Conservation (phyloP, 2,113 vertebrate genomes). For the Microcebus griseorufus region DNA sequence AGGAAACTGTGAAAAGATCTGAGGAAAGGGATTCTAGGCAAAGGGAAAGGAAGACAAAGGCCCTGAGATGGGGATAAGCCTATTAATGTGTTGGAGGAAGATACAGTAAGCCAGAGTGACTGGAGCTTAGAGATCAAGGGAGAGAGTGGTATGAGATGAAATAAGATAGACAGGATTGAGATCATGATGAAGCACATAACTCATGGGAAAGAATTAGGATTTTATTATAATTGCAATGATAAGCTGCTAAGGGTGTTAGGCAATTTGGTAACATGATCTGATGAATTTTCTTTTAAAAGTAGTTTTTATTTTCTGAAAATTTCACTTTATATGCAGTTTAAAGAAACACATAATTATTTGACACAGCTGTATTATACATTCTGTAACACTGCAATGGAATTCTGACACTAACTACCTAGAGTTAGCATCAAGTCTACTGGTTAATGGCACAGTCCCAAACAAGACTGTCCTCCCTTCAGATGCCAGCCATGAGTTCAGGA, state of each 20-base stretch:
- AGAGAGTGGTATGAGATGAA: background rate
- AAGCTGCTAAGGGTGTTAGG: background rate
- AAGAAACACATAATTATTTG: slow-evolving; percentile 23
- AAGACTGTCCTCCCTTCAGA: background rate
- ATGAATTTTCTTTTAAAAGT: slow-evolving; percentile 38
- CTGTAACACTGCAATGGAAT: background rate
- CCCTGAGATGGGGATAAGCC: background rate
- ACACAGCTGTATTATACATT: background rate
- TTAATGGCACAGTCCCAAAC: background rate
- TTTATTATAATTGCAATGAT: slow-evolving; percentile 6
- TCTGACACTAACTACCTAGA: background rate
- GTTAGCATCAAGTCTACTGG: background rate
- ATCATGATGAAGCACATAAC: background rate
- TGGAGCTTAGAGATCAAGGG: background rate
- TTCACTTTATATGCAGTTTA: slow-evolving; percentile 22
- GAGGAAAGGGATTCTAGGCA: background rate
- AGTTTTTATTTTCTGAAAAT: background rate
- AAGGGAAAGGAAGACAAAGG: slow-evolving; percentile 29
- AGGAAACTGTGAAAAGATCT: background rate
- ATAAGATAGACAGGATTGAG: background rate
- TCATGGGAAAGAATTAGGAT: background rate
- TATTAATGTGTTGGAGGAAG: background rate
- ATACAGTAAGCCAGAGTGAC: background rate
- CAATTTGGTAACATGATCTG: background rate
- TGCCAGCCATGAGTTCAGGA: background rate